Conservation (phyloP, 2,888 invertebrate genomes). For the Opisthograptis luteolata region DNA sequence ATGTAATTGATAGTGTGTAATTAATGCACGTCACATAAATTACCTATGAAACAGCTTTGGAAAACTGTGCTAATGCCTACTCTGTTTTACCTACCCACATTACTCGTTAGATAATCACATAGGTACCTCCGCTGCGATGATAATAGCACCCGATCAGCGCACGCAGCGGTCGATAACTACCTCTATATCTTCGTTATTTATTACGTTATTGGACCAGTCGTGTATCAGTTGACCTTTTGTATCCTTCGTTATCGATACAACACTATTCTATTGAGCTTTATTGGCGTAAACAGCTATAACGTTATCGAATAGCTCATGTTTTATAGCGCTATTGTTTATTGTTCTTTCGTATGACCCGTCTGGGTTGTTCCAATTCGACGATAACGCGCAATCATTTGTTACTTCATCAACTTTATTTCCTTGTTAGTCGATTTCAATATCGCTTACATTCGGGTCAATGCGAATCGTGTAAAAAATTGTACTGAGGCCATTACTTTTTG, state of each 20-base stretch:
- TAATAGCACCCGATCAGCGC: conserved; percentile 37
- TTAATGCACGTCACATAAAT: conserved; percentile 27
- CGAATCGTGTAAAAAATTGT: conserved; percentile 28
- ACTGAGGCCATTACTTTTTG: conserved; percentile 29
- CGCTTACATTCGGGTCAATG: conserved; percentile 25
- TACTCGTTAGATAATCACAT: conserved; percentile 44
- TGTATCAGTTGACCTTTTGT: conserved; percentile 56
- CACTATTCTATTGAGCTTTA: conserved; percentile 52
- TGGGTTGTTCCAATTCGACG: conserved; percentile 45
- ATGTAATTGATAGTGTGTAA: conserved; percentile 22
- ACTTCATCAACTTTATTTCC: conserved; percentile 28
- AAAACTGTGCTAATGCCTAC: conserved; percentile 50
- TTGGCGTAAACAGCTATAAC: conserved; percentile 52
- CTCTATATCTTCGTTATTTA: conserved; percentile 46
- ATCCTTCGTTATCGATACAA: conserved; percentile 52
- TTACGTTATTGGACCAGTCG: conserved; percentile 44
- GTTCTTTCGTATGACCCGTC: conserved; percentile 49
- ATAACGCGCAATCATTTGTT: conserved; percentile 44
- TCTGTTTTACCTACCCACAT: conserved; percentile 35
- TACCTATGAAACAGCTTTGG: conserved; percentile 29
- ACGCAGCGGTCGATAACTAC: conserved; percentile 38
- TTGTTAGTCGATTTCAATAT: conserved; percentile 28
- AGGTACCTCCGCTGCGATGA: conserved; percentile 35
- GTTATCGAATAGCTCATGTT: conserved; percentile 52
- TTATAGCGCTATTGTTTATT: conserved; percentile 63